phyloP scores from a whole-genome alignment of 2,797 vertebrate species.

The Myotis findleyi region DNA sequence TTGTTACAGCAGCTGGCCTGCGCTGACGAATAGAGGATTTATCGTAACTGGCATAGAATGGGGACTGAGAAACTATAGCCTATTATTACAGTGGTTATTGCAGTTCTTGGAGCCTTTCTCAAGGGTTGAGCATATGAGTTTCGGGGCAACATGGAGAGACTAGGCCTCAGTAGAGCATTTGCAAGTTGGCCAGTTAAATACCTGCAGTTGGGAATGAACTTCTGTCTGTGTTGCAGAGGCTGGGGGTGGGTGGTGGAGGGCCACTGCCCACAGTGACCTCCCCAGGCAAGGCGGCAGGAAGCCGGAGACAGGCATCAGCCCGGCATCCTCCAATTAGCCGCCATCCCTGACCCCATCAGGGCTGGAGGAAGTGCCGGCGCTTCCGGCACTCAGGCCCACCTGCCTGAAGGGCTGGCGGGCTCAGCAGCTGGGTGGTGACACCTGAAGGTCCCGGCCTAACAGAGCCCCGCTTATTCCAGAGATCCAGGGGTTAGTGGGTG shows the following conservation, averaged over 20 bases:
- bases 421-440: conserved; percentile 70
- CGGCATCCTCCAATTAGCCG: conserved; percentile 86
- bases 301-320: conserved; percentile 86
- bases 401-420: conserved; percentile 82
- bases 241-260: neutral
- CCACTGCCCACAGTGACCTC: conserved; percentile 71
- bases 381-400: conserved; percentile 78
- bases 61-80: neutral
- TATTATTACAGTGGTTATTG: rapidly evolving
- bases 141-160: rapidly evolving
- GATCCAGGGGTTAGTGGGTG: conserved; percentile 81
- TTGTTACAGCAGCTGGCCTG: neutral
- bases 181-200: neutral
- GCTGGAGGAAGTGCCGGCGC: conserved; percentile 77
- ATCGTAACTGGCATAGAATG: neutral
- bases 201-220: neutral
- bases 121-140: neutral
- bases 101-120: neutral
- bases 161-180: neutral
- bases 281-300: conserved; percentile 85
- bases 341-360: conserved; percentile 80
- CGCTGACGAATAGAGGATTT: neutral
- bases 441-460: conserved; percentile 75
- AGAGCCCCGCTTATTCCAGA: conserved; percentile 83
- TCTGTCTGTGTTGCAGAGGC: neutral